These are phyloP conservation scores for Notocelia uddmanniana DNA, from an alignment of 2,888 invertebrate species.

Conservation along the genomic window DNA sequence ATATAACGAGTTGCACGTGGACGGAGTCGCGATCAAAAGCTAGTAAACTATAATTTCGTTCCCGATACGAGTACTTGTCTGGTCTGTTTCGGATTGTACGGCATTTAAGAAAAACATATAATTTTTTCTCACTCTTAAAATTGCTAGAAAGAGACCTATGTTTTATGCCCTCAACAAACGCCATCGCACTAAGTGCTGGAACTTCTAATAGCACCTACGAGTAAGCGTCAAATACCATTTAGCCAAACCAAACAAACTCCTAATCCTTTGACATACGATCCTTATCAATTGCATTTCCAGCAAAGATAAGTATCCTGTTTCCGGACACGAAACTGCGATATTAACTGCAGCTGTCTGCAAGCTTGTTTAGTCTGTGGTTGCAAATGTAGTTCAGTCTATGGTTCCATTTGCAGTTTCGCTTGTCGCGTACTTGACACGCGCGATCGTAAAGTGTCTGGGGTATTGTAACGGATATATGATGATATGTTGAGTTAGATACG, in stretches of 20 bases:
- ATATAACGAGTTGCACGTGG: too few relatives aligned
- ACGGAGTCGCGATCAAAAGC: too few relatives aligned
- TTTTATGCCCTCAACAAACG: not conserved
- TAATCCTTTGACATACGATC: not conserved
- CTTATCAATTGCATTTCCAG: not conserved
- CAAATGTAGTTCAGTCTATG: slow-evolving; percentile 26
- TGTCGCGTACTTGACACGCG: slow-evolving; percentile 30
- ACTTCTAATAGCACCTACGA: not conserved
- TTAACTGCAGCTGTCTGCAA: slow-evolving; percentile 14
- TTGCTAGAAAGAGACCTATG: not conserved
- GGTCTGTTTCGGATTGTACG: too few relatives aligned
- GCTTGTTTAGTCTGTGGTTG: slow-evolving; percentile 14
- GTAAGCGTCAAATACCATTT: not conserved
- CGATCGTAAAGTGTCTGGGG: slow-evolving; percentile 36
- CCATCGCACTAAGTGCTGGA: not conserved
- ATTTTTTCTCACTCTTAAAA: not conserved
- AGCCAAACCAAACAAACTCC: not conserved
- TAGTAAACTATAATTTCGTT: too few relatives aligned
- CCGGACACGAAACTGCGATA: slow-evolving; percentile 1
- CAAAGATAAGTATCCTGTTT: not conserved
- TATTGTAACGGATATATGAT: slow-evolving; percentile 13
- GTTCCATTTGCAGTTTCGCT: slow-evolving; percentile 28
- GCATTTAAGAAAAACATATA: too few relatives aligned
- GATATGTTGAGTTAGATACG: slow-evolving; percentile 15
- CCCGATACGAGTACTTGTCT: too few relatives aligned